Evolutionary conservation across 2,888 invertebrate species (phyloP).

Genomic region (Volucella inflata): DNA sequence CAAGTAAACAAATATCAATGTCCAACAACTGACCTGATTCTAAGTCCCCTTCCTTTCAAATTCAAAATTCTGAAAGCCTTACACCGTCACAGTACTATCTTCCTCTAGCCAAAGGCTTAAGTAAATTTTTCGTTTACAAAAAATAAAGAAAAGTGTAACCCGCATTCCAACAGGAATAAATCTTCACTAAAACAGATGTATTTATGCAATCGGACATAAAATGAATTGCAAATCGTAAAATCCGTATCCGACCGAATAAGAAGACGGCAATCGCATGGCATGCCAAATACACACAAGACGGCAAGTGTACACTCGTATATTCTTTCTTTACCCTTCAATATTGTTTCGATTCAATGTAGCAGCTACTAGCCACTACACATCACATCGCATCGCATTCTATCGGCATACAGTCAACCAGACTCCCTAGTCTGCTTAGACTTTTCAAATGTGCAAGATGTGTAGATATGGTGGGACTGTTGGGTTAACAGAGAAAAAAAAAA

Average conservation of each 20-base stretch:
- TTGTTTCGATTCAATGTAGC: constrained; percentile 63
- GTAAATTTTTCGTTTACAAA: background rate
- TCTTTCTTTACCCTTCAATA: constrained; percentile 64
- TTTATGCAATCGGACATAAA: constrained; percentile 76
- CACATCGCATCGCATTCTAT: constrained; percentile 54
- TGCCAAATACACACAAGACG: background rate
- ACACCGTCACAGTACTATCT: too few species aligned
- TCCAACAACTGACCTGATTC: too few species aligned
- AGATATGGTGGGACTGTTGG: background rate
- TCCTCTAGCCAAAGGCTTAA: too few species aligned
- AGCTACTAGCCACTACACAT: constrained; percentile 40
- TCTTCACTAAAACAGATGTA: constrained; percentile 75
- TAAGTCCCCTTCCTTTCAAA: too few species aligned
- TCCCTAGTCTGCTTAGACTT: constrained; percentile 28
- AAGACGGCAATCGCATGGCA: constrained; percentile 21
- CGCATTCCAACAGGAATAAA: constrained; percentile 67
- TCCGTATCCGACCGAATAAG: constrained; percentile 67
- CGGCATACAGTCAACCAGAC: constrained; percentile 59
- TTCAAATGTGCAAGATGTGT: constrained; percentile 17
- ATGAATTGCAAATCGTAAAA: constrained; percentile 75
- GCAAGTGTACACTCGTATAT: constrained; percentile 60
- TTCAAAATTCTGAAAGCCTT: too few species aligned
- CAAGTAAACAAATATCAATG: too few species aligned
- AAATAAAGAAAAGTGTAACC: constrained; percentile 14
- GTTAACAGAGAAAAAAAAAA: constrained; percentile 10